phyloP scores from a whole-genome alignment of 2,113 vertebrate genomes.

The Oriolus oriolus region DNA sequence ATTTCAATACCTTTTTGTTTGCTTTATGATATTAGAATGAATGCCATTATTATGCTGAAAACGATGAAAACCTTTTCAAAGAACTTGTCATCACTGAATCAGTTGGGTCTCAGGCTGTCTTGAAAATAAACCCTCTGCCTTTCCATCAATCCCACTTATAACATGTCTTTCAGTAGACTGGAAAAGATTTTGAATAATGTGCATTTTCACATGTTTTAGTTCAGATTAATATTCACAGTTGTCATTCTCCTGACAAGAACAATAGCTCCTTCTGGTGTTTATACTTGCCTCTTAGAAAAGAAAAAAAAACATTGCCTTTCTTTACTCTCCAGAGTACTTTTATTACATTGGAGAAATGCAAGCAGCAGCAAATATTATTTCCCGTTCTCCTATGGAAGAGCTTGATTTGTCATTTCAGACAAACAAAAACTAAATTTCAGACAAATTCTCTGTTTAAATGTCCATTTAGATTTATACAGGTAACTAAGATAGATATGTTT shows the following conservation, averaged over 20 bases:
- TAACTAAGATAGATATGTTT: not conserved
- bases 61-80: not conserved
- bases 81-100: constrained; percentile 28
- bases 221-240: constrained; percentile 36
- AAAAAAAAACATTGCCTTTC: not conserved
- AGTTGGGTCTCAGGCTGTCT: not conserved
- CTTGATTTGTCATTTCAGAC: not conserved
- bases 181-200: constrained; percentile 43
- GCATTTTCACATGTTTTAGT: constrained; percentile 30
- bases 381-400: not conserved
- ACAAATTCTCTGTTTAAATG: not conserved
- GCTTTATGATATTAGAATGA: not conserved
- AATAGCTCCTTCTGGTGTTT: constrained; percentile 35
- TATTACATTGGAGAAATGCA: not conserved
- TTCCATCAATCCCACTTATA: constrained; percentile 27
- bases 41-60: constrained; percentile 30
- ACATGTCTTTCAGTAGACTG: not conserved
- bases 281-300: not conserved
- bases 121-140: constrained; percentile 38
- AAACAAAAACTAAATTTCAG: not conserved
- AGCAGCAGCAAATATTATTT: not conserved
- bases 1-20: constrained; percentile 7
- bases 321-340: not conserved
- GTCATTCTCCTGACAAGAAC: constrained; percentile 41
- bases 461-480: not conserved